Evolutionary conservation across 2,113 vertebrate genomes (phyloP).

Genomic region (Ceyx margarethae): DNA sequence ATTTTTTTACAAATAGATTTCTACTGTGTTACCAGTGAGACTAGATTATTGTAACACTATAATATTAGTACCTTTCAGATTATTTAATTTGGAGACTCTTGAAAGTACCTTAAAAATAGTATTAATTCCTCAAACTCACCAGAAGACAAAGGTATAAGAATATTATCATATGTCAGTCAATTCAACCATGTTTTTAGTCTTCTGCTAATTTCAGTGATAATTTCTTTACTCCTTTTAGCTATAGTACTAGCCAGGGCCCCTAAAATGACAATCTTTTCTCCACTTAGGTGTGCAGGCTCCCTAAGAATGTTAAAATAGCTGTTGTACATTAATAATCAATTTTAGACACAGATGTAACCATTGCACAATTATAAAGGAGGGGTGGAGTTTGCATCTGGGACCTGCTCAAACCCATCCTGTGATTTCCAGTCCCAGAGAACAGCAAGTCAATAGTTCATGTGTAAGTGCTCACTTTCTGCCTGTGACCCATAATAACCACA

Average conservation of each 20-base stretch:
- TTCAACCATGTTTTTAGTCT: not conserved
- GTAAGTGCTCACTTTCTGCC: not conserved
- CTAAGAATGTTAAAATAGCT: not conserved
- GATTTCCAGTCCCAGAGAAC: not conserved
- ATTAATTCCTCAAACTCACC: not conserved
- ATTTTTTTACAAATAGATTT: conserved; percentile 7
- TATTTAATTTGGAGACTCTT: not conserved
- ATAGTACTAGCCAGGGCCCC: not conserved
- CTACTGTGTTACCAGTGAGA: not conserved
- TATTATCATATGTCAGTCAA: not conserved
- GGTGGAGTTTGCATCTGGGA: not conserved
- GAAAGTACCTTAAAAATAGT: not conserved
- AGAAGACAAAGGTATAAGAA: not conserved
- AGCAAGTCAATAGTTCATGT: not conserved
- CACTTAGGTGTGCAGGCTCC: not conserved
- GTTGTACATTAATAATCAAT: not conserved
- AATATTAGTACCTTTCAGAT: not conserved
- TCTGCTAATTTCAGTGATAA: not conserved
- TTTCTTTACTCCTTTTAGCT: not conserved
- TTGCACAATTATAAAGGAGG: not conserved
- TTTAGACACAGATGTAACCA: not conserved
- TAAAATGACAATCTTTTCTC: not conserved
- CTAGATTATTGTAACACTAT: not conserved
- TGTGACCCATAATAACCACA: not conserved
- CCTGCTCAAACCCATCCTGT: not conserved